Percentiles rank a stretch among this genome's conserved stretches.
These are phyloP conservation scores for Mohoua ochrocephala DNA, from an alignment of 2,113 vertebrate species.

Conservation along the genomic window DNA sequence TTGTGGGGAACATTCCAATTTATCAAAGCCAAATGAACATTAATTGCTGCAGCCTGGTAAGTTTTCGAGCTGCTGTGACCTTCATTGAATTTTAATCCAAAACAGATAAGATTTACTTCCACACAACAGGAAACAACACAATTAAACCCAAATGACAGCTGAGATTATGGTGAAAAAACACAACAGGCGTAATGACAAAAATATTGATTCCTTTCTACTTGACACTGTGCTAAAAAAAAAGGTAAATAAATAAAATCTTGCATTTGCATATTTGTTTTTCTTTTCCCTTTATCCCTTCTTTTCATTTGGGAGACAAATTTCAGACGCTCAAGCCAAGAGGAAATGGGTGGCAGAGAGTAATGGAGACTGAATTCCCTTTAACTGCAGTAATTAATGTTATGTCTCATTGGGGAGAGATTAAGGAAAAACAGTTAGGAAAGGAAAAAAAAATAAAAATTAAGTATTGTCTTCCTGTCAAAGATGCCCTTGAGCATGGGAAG, in stretches of 20 bases:
- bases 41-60: conserved; percentile 82
- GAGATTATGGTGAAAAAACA: conserved; percentile 64
- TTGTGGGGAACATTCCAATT: conserved; percentile 78
- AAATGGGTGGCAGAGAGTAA: conserved; percentile 68
- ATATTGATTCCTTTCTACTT: conserved; percentile 65
- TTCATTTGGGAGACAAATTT: conserved; percentile 56
- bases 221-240: neutral
- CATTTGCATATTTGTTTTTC: conserved; percentile 23
- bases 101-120: conserved; percentile 84
- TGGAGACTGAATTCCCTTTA: conserved; percentile 72
- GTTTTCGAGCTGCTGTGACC: conserved; percentile 79
- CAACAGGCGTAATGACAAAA: conserved; percentile 50
- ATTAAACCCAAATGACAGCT: conserved; percentile 78
- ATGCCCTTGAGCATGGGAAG: conserved; percentile 49
- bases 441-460: conserved; percentile 44
- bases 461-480: conserved; percentile 69
- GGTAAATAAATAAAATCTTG: conserved; percentile 48
- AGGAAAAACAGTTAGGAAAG: conserved; percentile 58
- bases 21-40: conserved; percentile 85
- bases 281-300: neutral
- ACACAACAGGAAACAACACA: conserved; percentile 80
- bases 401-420: conserved; percentile 74
- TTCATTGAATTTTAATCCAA: conserved; percentile 86
- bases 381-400: conserved; percentile 79
- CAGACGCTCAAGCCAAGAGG: conserved; percentile 42